Base-by-base conservation (phyloP, 2,888 invertebrate genomes). In the Pasiphila rectangulata region DNA sequence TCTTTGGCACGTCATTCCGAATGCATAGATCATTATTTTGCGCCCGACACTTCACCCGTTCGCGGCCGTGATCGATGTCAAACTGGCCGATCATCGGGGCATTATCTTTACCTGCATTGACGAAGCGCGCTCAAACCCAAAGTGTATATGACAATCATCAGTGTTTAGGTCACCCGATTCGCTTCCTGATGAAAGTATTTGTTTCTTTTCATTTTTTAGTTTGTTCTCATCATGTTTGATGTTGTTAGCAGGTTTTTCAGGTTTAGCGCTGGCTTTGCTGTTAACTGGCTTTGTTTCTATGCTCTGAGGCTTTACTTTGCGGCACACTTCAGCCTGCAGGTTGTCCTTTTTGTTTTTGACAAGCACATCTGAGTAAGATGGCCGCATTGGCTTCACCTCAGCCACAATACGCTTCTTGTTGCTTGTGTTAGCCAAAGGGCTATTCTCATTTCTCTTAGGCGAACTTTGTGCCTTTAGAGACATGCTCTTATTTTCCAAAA, bases 341-440 rank as follows among this genome's bases (percentile, higher is more conserved):
- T 87, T 91, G 61, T 89, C 91, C 54, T 90, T 90, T 21, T 85
- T 81, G 52, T 89, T 89, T 79, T 96, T 96, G 19, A 94, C 93
- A 27, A 96, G 72, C 4, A 96, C 95, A 83, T 95, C 95, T 0
- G 96, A 96, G 73, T 96, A 96, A 7, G 94, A 93, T 36, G 95
- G 95, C 41, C 95, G 90, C 95, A 95, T 95, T 0, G 95, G 95
- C 66, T 94, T 94, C 0, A 96, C 95, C 82, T 95, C 95, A 23
- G 95, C 95, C 0, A 95, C 92, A 74, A 94, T 95, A 38, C 95
- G 90, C 45, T 93, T 94, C 61, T 92, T 92, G 48, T 79, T 88
- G 56, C 87, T 89, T 16, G 90, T 90, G 46, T 90, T 90, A 60
- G 90, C 90, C 37, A 88, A 59, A 13, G 86, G 87, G 48, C 79